phyloP scores from a whole-genome alignment of 2,113 vertebrate genomes.

The Haemorhous mexicanus region DNA sequence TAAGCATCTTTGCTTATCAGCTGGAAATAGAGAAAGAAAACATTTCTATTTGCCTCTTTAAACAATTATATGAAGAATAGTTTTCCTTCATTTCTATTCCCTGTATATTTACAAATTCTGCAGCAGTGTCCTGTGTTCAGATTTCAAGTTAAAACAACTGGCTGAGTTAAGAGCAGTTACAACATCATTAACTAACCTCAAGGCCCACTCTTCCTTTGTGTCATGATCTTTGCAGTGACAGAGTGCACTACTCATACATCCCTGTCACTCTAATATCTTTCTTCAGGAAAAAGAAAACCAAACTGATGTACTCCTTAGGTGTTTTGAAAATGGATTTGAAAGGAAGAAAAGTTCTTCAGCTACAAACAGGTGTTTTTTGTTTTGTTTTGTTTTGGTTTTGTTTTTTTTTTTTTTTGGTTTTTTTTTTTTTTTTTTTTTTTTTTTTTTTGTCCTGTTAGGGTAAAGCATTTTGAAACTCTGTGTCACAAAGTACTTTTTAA shows the following conservation, averaged over 20 bases:
- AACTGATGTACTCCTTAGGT: background rate
- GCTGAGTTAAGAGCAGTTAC: background rate
- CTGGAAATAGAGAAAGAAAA: background rate
- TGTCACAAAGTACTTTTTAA: background rate
- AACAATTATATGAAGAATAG: background rate
- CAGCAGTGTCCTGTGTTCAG: background rate
- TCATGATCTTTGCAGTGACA: background rate
- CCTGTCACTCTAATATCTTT: background rate
- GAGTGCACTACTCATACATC: background rate
- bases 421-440: background rate
- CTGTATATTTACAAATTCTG: background rate
- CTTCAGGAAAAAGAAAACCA: background rate
- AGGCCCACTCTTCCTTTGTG: background rate
- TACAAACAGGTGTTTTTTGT: fast-evolving
- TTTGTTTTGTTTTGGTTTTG: too few relatives aligned
- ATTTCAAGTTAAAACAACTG: background rate
- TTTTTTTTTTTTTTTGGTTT: background rate
- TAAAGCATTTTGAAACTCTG: background rate
- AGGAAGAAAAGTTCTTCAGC: background rate
- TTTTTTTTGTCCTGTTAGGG: background rate
- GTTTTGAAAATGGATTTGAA: background rate
- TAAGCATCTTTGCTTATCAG: background rate
- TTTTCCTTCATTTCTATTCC: background rate
- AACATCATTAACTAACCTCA: background rate
- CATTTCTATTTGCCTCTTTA: background rate